phyloP scores from a whole-genome alignment of 2,888 invertebrate species.

The Tupiocoris notatus region DNA sequence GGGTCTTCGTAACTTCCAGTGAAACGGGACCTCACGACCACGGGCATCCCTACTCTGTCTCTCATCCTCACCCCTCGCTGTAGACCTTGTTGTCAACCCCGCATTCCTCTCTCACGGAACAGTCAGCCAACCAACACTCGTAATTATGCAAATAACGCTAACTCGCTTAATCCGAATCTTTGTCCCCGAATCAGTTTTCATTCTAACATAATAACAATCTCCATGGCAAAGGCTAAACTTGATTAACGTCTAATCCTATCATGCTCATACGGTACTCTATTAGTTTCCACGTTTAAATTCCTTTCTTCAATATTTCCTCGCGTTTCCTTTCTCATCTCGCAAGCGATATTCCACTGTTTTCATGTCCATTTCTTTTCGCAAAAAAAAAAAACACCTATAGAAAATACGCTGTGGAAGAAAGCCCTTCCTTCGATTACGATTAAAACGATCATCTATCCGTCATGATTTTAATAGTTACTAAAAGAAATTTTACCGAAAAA shows the following conservation, averaged over 20 bases:
- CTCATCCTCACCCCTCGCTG: no score
- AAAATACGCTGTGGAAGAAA: no score
- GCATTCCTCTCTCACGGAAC: no score
- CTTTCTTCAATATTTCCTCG: conserved; percentile 18
- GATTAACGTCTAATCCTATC: conserved; percentile 37
- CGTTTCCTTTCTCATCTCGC: not conserved
- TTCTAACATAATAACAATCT: conserved; percentile 42
- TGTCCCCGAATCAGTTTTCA: conserved; percentile 41
- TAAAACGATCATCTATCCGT: no score
- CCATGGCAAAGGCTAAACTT: conserved; percentile 39
- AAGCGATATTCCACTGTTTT: not conserved
- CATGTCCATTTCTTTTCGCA: not conserved
- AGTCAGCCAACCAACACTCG: conserved; percentile 24
- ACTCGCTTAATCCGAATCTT: conserved; percentile 38
- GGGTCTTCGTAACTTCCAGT: no score
- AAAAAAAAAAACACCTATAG: no score
- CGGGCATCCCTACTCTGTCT: no score
- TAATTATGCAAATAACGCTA: conserved; percentile 39
- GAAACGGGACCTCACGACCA: no score
- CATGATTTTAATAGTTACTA: no score
- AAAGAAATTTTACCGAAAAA: no score
- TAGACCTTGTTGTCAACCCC: no score
- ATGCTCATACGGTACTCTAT: conserved; percentile 36
- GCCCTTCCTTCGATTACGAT: no score
- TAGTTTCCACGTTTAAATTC: conserved; percentile 25